phyloP scores from a whole-genome alignment of 1,140 invertebrate species.

The Latrodectus geometricus region DNA sequence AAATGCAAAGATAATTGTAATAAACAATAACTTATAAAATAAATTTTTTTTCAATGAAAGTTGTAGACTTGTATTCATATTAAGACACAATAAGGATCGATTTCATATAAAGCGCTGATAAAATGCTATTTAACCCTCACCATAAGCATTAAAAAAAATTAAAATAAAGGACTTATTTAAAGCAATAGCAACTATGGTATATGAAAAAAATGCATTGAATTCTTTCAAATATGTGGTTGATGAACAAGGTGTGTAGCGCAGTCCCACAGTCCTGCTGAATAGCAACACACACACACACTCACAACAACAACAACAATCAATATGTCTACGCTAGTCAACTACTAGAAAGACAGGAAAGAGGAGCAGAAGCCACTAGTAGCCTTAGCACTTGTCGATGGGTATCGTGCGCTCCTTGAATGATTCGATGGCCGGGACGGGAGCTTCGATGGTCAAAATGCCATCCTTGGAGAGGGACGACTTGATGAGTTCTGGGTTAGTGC shows the following conservation, averaged over 20 bases:
- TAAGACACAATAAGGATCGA: too few species aligned
- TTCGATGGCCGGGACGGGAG: constrained; percentile 67
- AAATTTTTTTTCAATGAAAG: too few species aligned
- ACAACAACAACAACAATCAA: constrained; percentile 8
- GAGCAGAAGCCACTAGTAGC: neutral
- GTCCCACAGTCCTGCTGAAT: neutral
- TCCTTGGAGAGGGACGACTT: constrained; percentile 69
- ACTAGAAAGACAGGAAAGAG: neutral
- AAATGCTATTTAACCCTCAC: too few species aligned
- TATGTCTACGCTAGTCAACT: constrained; percentile 1
- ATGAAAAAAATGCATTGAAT: too few species aligned
- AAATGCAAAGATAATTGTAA: neutral
- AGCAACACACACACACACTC: neutral
- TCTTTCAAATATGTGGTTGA: too few species aligned
- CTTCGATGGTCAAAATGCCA: constrained; percentile 70
- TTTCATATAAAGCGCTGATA: too few species aligned
- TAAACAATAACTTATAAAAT: neutral
- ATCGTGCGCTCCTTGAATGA: constrained; percentile 49
- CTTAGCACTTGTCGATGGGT: constrained; percentile 60
- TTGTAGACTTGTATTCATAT: neutral
- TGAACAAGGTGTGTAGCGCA: too few species aligned
- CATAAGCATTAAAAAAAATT: too few species aligned
- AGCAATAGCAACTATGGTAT: too few species aligned
- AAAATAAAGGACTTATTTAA: too few species aligned
- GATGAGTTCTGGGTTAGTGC: constrained; percentile 70